These are phyloP conservation scores for Clivina fossor DNA, from an alignment of 2,888 invertebrate species.

Conservation along the genomic window DNA sequence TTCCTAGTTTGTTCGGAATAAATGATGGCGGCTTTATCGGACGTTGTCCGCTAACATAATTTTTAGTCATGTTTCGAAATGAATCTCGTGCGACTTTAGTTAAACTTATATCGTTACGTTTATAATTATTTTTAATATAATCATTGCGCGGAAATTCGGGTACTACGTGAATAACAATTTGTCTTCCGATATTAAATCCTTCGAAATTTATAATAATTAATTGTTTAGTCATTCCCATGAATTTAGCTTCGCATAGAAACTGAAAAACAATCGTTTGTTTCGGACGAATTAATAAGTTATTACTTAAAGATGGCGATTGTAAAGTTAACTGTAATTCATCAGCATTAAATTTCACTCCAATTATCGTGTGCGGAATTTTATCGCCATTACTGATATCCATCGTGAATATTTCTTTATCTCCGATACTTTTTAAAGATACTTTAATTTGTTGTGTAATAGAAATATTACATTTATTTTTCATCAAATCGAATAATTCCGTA, in stretches of 20 bases:
- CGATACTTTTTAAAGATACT: conserved; percentile 52
- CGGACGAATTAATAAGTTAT: conserved; percentile 52
- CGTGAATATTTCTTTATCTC: conserved; percentile 52
- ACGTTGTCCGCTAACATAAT: conserved; percentile 57
- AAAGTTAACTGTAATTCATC: conserved; percentile 53
- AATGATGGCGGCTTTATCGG: conserved; percentile 61
- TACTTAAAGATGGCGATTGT: conserved; percentile 50
- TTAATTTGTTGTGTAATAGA: conserved; percentile 55
- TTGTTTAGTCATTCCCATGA: conserved; percentile 64
- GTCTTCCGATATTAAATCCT: conserved; percentile 59
- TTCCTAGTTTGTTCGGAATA: conserved; percentile 57
- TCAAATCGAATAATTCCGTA: conserved; percentile 40
- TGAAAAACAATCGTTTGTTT: conserved; percentile 52
- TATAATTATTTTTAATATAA: conserved; percentile 13
- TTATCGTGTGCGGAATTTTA: conserved; percentile 51
- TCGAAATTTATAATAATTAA: conserved; percentile 62
- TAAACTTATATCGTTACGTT: conserved; percentile 20
- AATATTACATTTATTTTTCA: conserved; percentile 57
- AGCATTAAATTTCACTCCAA: conserved; percentile 56
- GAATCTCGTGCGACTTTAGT: conserved; percentile 19
- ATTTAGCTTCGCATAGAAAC: conserved; percentile 60
- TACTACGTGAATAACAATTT: conserved; percentile 58
- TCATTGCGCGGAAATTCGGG: neutral
- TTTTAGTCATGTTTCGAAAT: conserved; percentile 23
- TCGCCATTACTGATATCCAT: conserved; percentile 56